Percentiles rank a stretch among this genome's conserved stretches.
These are phyloP conservation scores for Lophius americanus DNA, from an alignment of 2,797 vertebrate genomes.

Conservation along the genomic window DNA sequence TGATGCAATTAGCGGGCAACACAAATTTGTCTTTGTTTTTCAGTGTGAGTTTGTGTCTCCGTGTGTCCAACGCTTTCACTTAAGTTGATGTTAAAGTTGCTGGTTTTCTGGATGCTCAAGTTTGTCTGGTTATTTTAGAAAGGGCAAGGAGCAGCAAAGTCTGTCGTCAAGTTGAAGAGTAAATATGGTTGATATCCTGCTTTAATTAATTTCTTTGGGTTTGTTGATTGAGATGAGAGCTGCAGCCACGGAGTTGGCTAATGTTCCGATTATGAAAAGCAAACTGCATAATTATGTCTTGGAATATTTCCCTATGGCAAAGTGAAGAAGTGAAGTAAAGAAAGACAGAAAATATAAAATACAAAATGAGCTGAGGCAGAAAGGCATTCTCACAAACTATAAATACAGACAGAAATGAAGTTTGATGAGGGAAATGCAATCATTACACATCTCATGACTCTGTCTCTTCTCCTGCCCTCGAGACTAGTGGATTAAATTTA, in stretches of 20 bases:
- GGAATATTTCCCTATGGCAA: constrained; percentile 70
- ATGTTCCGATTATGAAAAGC: constrained; percentile 74
- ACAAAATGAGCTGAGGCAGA: constrained; percentile 36
- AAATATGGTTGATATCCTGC: constrained; percentile 64
- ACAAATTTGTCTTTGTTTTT: constrained; percentile 50
- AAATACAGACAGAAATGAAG: constrained; percentile 36
- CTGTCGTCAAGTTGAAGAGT: constrained; percentile 52
- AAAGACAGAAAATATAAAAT: constrained; percentile 43
- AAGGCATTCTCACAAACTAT: constrained; percentile 42
- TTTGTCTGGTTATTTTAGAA: constrained; percentile 37
- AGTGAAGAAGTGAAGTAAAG: constrained; percentile 43
- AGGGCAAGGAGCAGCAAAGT: constrained; percentile 38
- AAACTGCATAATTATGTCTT: constrained; percentile 72
- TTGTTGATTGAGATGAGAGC: constrained; percentile 74
- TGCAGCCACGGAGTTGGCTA: constrained; percentile 64
- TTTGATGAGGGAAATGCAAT: constrained; percentile 53
- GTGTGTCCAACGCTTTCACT: background rate
- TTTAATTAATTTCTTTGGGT: constrained; percentile 76
- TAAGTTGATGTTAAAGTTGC: constrained; percentile 19
- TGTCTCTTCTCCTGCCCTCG: constrained; percentile 25
- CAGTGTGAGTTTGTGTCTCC: constrained; percentile 9
- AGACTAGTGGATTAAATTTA: constrained; percentile 68
- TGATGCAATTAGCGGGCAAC: constrained; percentile 77
- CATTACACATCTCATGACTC: constrained; percentile 38
- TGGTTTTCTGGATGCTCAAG: constrained; percentile 12